Evolutionary conservation across 1,140 invertebrate genomes (phyloP), one percentile per base, ranked within the genome.

Genomic region (Sitodiplosis mosellana): DNA sequence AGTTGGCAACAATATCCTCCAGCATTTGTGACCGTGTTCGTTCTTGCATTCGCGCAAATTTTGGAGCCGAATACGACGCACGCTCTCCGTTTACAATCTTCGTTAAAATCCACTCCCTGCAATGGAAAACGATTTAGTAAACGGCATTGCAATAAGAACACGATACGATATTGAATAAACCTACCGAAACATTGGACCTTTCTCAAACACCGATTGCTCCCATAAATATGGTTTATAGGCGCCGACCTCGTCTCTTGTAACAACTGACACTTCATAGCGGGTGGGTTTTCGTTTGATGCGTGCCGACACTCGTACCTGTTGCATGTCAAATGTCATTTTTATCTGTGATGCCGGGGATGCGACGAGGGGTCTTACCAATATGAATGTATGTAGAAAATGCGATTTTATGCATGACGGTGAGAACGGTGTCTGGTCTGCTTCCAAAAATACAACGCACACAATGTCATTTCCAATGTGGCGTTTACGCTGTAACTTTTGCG

Each of bases 61-160:
- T 94, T 0, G 91, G 88, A 4, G 93, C 90, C 11, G 90, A 95
- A 59, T 96, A 96, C 49, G 87, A 91, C 0, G 93, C 92, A 49
- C 91, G 72, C 63, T 98, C 94, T 0, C 92, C 94, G 58, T 98
- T 97, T 1, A 98, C 91, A 43, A 97, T 87, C 69, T 97, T 98
- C 2, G 93, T 95, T 5, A 97, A 71, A 17, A 97, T 71, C 85
- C 94, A 97, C 64, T 97, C 91, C 22, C 87, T 78, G 5, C 15
- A 12, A 38, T 12, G 44, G 18, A 18, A 10, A 22, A 22, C 42
- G 46, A 43, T 33, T 40, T 46, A 48, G 11, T 43, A 22, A 17
- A 45, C 10, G 21, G 4, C 17, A 45, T 15, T 48, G 11, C 43
- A 48, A 27, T 46, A 47, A 20, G n/a, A n/a, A 47, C 3, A 12